These are phyloP conservation scores for Dendrolimus punctatus DNA, from an alignment of 1,140 invertebrate genomes.

Conservation along the genomic window DNA sequence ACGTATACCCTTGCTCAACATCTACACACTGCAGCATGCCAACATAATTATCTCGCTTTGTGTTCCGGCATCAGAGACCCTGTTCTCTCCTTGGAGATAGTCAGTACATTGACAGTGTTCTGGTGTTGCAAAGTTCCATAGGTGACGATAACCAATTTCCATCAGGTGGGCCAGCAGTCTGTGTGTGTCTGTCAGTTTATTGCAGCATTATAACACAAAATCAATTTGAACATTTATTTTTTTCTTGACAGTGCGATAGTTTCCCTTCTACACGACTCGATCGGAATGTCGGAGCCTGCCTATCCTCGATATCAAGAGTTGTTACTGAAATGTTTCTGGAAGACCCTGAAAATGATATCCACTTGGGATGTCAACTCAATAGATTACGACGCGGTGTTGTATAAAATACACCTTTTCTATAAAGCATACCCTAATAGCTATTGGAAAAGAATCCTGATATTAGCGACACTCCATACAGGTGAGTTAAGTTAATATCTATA, in stretches of 20 bases:
- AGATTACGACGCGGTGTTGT: constrained; percentile 85
- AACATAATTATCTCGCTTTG: too few species aligned
- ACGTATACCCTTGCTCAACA: too few species aligned
- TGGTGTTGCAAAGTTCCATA: too few species aligned
- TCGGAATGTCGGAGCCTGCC: constrained; percentile 60
- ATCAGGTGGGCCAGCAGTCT: too few species aligned
- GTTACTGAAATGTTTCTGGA: constrained; percentile 93
- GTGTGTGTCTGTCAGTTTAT: too few species aligned
- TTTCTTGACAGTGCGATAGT: constrained; percentile 51
- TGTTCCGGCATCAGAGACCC: too few species aligned
- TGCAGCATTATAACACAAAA: too few species aligned
- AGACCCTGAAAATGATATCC: constrained; percentile 85
- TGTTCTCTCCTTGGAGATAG: too few species aligned
- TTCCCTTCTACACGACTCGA: constrained; percentile 62
- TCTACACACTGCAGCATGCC: too few species aligned
- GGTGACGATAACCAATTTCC: too few species aligned
- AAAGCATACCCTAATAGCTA: constrained; percentile 85
- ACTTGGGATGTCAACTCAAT: constrained; percentile 82
- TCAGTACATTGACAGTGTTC: too few species aligned
- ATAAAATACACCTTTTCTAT: constrained; percentile 90
- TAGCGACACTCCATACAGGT: constrained; percentile 81
- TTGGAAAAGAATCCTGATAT: constrained; percentile 81
- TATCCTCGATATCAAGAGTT: constrained; percentile 83
- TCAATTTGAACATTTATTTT: background rate
- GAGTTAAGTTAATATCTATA: constrained; percentile 5